phyloP scores from a whole-genome alignment of 2,797 vertebrate species.

The Centropyge bicolor region DNA sequence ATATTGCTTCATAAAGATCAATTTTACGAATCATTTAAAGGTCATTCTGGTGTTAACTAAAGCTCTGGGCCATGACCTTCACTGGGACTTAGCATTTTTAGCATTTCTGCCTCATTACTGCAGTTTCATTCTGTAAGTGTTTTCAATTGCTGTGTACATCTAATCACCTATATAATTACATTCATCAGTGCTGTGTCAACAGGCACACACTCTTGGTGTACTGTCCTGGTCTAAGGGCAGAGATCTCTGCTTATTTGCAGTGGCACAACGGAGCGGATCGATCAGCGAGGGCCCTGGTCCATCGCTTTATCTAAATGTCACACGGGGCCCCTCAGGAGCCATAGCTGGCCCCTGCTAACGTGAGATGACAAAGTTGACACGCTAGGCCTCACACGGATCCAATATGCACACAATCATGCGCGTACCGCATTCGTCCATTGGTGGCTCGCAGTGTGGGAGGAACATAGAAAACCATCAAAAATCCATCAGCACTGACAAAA shows the following conservation, averaged over 20 bases:
- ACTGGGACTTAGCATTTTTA: constrained; percentile 5
- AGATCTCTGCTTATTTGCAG: constrained; percentile 67
- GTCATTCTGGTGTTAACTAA: constrained; percentile 20
- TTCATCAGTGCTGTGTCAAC: constrained; percentile 16
- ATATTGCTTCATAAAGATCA: constrained; percentile 22
- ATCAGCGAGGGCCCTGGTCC: constrained; percentile 57
- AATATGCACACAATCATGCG: neutral
- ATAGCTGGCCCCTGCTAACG: constrained; percentile 52
- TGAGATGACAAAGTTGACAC: constrained; percentile 39
- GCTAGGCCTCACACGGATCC: neutral
- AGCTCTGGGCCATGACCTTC: constrained; percentile 8
- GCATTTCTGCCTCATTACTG: constrained; percentile 21
- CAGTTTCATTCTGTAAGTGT: constrained; percentile 15
- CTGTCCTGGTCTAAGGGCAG: constrained; percentile 30
- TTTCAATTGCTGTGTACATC: constrained; percentile 12
- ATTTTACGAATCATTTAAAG: constrained; percentile 37
- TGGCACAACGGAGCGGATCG: constrained; percentile 59
- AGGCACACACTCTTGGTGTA: neutral
- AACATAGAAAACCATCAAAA: constrained; percentile 28
- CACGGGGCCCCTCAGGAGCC: constrained; percentile 53
- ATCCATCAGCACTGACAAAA: constrained; percentile 57
- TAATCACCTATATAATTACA: constrained; percentile 35
- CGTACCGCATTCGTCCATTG: neutral
- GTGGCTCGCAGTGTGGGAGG: constrained; percentile 26
- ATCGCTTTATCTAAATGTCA: constrained; percentile 76